phyloP scores from a whole-genome alignment of 2,797 vertebrate species.

The Clarias laeviceps region DNA sequence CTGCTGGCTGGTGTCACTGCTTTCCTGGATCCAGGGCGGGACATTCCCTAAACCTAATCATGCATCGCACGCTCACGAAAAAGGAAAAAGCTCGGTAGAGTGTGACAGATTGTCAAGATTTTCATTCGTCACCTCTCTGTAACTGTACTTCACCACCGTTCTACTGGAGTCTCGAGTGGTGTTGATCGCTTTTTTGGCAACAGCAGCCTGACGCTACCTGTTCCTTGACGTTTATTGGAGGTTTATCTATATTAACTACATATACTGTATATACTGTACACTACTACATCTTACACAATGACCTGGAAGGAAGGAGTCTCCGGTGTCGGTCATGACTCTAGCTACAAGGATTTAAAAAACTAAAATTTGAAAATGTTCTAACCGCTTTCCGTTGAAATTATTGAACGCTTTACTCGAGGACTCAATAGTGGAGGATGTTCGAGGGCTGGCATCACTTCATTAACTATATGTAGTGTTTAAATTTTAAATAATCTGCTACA shows the following conservation, averaged over 20 bases:
- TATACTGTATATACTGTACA: too few relatives aligned
- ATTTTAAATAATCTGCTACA: too few relatives aligned
- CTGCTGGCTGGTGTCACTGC: neutral
- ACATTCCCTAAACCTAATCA: slow-evolving; percentile 56
- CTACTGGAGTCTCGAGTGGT: neutral
- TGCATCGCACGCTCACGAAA: slow-evolving; percentile 38
- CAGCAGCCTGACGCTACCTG: too few relatives aligned
- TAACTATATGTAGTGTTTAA: too few relatives aligned
- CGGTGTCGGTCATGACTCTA: neutral
- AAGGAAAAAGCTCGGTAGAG: slow-evolving; percentile 9
- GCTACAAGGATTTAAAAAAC: too few relatives aligned
- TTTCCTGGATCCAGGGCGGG: slow-evolving; percentile 29
- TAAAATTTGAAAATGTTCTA: too few relatives aligned
- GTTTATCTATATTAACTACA: neutral
- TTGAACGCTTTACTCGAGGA: neutral
- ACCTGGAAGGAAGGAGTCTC: neutral
- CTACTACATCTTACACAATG: neutral
- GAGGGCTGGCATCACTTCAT: too few relatives aligned
- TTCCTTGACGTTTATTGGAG: neutral
- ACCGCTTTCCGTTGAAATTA: neutral
- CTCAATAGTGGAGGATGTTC: neutral
- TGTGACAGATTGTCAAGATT: slow-evolving; percentile 16
- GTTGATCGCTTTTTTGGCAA: neutral
- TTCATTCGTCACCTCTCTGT: neutral
- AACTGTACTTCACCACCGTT: neutral